phyloP scores from a whole-genome alignment of 2,888 invertebrate genomes.

The Hyposoter dolosus region DNA sequence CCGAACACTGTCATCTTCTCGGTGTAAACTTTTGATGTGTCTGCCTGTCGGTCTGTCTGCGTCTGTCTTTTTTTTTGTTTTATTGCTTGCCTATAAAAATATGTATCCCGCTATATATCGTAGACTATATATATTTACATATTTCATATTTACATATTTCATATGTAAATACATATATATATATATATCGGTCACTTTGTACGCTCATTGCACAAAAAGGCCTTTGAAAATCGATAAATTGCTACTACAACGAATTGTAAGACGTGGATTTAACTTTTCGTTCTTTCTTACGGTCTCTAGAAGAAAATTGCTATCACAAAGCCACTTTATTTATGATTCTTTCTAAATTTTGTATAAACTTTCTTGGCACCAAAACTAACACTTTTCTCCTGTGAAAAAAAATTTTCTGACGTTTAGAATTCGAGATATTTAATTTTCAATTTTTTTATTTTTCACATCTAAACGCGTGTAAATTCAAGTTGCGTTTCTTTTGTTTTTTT shows the following conservation, averaged over 20 bases:
- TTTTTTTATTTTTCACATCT: too few relatives aligned
- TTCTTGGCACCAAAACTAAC: too few relatives aligned
- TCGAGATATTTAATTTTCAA: too few relatives aligned
- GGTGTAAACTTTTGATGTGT: slow-evolving; percentile 80
- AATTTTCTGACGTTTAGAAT: too few relatives aligned
- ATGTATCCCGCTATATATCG: slow-evolving; percentile 43
- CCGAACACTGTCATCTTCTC: slow-evolving; percentile 83
- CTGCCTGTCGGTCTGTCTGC: slow-evolving; percentile 78
- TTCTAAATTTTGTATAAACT: too few relatives aligned
- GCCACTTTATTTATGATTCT: too few relatives aligned
- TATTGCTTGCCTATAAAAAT: slow-evolving; percentile 63
- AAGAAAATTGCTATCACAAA: background rate
- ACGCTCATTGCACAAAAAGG: slow-evolving; percentile 60
- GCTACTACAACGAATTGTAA: slow-evolving; percentile 46
- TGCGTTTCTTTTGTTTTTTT: too few relatives aligned
- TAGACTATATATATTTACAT: slow-evolving; percentile 44
- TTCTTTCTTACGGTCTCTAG: background rate
- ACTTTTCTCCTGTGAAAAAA: too few relatives aligned
- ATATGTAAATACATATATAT: slow-evolving; percentile 33
- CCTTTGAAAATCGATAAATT: slow-evolving; percentile 36
- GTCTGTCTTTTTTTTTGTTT: slow-evolving; percentile 70
- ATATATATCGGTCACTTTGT: slow-evolving; percentile 43
- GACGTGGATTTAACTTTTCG: slow-evolving; percentile 35
- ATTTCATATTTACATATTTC: slow-evolving; percentile 25
- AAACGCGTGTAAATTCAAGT: too few relatives aligned